Conservation (phyloP, 53 echinoderm and acorn worm species). For the Paracentrotus lividus region DNA sequence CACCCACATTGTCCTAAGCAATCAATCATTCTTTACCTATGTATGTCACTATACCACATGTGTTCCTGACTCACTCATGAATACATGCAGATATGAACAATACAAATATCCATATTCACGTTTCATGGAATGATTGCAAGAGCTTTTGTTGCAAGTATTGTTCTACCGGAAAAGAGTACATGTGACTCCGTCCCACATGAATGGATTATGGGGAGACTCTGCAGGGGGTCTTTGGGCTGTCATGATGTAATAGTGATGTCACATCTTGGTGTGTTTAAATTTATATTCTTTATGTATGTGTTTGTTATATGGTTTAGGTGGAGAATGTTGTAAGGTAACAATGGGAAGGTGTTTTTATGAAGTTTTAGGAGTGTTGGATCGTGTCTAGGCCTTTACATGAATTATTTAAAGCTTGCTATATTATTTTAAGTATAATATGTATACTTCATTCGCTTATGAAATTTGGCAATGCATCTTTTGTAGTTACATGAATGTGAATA, state of each 20-base stretch:
- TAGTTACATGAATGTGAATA: too few species aligned
- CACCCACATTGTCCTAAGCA: not conserved
- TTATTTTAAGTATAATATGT: too few species aligned
- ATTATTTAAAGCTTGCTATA: not conserved
- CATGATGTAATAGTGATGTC: not conserved
- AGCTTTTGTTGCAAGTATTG: constrained; percentile 16
- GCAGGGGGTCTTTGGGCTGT: not conserved
- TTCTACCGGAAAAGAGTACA: not conserved
- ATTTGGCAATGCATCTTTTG: too few species aligned
- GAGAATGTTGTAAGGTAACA: not conserved
- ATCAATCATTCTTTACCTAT: constrained; percentile 1
- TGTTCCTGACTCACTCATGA: not conserved
- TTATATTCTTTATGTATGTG: not conserved
- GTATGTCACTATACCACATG: constrained; percentile 35
- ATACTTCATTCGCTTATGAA: too few species aligned
- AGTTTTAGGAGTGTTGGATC: not conserved
- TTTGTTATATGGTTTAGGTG: not conserved
- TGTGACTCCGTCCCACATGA: not conserved
- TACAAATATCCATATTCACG: constrained; percentile 21
- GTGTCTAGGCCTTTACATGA: not conserved
- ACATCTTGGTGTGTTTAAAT: not conserved
- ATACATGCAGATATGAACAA: constrained; percentile 6
- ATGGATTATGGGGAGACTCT: not conserved
- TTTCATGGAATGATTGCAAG: constrained; percentile 40
- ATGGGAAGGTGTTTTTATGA: not conserved